These are phyloP conservation scores for Drosophila simulans DNA, from an alignment of 1,140 invertebrate genomes.

Conservation along the genomic window DNA sequence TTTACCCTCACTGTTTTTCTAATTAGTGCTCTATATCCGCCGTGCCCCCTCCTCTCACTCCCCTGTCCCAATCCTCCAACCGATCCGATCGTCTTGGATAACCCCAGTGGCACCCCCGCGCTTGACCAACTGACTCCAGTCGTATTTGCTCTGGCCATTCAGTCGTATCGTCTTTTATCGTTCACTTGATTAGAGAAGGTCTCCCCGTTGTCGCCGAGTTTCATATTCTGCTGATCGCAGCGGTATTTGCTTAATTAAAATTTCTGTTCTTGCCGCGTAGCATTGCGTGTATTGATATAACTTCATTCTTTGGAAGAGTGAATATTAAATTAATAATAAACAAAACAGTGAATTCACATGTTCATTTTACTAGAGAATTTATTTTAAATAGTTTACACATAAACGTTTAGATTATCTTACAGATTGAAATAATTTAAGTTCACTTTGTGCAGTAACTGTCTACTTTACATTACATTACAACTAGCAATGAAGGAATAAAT, in stretches of 20 bases:
- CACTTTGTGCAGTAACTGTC: slow-evolving; percentile 17
- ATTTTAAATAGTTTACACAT: slow-evolving; percentile 17
- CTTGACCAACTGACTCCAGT: slow-evolving; percentile 60
- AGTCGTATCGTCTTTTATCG: slow-evolving; percentile 67
- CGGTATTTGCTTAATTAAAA: slow-evolving; percentile 79
- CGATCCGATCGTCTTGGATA: not conserved
- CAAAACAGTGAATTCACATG: too few relatives aligned
- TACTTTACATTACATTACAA: slow-evolving; percentile 9
- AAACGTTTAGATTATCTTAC: slow-evolving; percentile 9
- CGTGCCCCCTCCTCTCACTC: slow-evolving; percentile 4
- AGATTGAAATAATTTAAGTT: slow-evolving; percentile 47
- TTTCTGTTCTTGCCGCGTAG: slow-evolving; percentile 36
- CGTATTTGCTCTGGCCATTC: slow-evolving; percentile 15
- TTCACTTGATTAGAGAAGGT: slow-evolving; percentile 76
- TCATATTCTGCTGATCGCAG: slow-evolving; percentile 80
- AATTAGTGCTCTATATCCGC: slow-evolving; percentile 51
- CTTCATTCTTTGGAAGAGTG: too few relatives aligned
- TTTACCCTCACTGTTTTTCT: slow-evolving; percentile 67
- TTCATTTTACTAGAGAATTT: not conserved
- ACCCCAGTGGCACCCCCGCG: not conserved
- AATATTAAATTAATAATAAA: too few relatives aligned
- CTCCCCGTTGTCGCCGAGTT: slow-evolving; percentile 48
- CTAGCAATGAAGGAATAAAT: slow-evolving; percentile 9
- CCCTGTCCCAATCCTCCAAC: not conserved
- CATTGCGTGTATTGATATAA: slow-evolving; percentile 30